Evolutionary conservation across 2,797 vertebrate genomes (phyloP), one percentile per base, ranked within the genome.

Genomic region (Dromococcyx pavoninus): DNA sequence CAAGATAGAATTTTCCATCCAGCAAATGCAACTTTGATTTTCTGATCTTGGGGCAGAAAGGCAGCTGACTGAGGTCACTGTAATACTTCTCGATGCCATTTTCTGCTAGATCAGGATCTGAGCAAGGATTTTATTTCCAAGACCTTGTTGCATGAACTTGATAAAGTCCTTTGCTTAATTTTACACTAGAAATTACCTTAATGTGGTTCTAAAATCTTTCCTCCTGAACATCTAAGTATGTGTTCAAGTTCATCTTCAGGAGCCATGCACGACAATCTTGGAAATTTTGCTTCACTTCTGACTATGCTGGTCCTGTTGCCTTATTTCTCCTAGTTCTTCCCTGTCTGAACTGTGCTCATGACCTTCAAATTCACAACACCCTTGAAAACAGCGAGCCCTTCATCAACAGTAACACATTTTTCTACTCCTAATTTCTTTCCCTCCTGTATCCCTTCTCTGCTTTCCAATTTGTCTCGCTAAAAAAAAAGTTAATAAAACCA

Each of bases 111-210:
- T 65, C 46, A 87, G 33, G 48, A 66, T 89, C 46, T 91, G 46
- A 91, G 27, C 46, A 91, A 94, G 33, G 27, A 73, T 85, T 87
- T 92, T 84, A 62, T 93, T 93, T 85, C 66, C 66, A 82, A 70
- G 35, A 89, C 51, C 14, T 61, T 78, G 4, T 33, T 89, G 73
- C 65, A 73, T 13, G 24, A 81, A 69, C 43, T 62, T 89, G 64
- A 76, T 73, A 41, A 91, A 79, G 24, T 79, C 46, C 30, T 89
- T 65, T 75, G 23, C n/a, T 46, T 92, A 79, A 82, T 91, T 91
- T 89, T 91, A 70, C 39, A 43, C 8, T 17, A 58, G 27, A 35
- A 92, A 76, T 82, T 79, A 89, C 82, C 89, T 82, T 92, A 79
- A 76, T 43, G 10, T 39, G n/a, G 13, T 70, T n/a, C 51, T 89